phyloP scores from a whole-genome alignment of 53 echinoderm and acorn worm genomes.

The Echinarachnius parma region DNA sequence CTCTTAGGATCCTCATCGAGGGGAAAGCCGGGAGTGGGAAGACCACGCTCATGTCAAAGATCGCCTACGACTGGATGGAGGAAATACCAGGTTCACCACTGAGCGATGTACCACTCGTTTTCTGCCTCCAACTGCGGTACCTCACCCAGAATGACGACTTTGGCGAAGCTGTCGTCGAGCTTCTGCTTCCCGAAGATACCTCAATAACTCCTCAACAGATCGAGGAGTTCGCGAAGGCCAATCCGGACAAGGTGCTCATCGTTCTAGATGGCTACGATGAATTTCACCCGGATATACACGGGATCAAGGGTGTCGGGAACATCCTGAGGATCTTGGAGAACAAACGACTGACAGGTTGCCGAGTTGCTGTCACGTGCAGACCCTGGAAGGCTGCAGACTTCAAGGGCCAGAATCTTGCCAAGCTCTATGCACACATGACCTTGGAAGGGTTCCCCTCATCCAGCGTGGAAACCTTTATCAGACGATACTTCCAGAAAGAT shows the following conservation, averaged over 20 bases:
- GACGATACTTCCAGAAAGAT: constrained; percentile 31
- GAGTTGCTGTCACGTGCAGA: constrained; percentile 26
- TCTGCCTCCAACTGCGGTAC: constrained; percentile 36
- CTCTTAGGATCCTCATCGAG: constrained; percentile 28
- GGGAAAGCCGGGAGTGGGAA: constrained; percentile 47
- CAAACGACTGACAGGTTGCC: constrained; percentile 32
- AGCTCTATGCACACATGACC: constrained; percentile 34
- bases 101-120: constrained; percentile 35
- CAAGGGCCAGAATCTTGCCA: constrained; percentile 37
- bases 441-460: constrained; percentile 27
- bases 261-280: constrained; percentile 47
- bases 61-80: constrained; percentile 50
- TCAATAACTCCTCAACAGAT: constrained; percentile 18
- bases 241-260: constrained; percentile 33
- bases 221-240: constrained; percentile 19
- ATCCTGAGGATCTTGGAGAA: constrained; percentile 44
- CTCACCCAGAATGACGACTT: constrained; percentile 22
- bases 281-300: constrained; percentile 30
- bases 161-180: constrained; percentile 29
- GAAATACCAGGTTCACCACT: constrained; percentile 26
- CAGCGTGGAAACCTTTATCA: constrained; percentile 5
- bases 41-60: constrained; percentile 37
- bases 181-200: constrained; percentile 35
- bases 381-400: constrained; percentile 44
- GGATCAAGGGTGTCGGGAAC: constrained; percentile 35